phyloP scores from a whole-genome alignment of 64 coral and sea anemone species.

The Trachythela sp. region DNA sequence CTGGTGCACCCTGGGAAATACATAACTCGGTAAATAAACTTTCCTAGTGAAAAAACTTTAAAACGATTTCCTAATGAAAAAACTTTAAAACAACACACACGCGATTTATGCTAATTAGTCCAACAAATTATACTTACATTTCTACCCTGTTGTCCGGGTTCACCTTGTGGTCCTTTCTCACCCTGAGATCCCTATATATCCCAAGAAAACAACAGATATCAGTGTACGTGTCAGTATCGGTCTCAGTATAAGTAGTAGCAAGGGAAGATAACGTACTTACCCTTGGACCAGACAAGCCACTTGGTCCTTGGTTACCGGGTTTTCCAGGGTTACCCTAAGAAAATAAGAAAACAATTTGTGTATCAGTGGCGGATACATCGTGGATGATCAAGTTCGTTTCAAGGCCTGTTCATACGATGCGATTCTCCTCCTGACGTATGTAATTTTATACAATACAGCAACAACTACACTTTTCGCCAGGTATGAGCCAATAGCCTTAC shows the following conservation, averaged over 20 bases:
- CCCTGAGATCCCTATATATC: neutral
- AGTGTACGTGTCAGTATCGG: no score
- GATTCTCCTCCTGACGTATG: no score
- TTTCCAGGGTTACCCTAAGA: neutral
- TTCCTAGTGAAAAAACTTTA: no score
- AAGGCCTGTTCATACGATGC: no score
- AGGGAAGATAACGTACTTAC: neutral
- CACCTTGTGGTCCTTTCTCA: constrained; percentile 9
- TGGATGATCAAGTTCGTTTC: no score
- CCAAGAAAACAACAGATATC: neutral
- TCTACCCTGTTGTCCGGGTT: neutral
- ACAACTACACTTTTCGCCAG: no score
- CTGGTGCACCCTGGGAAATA: constrained; percentile 35
- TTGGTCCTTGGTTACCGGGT: neutral
- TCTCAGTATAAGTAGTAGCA: neutral
- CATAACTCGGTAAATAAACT: no score
- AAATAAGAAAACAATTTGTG: neutral
- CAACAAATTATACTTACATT: neutral
- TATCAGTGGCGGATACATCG: no score
- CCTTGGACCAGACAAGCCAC: neutral
- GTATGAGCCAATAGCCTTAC: no score
- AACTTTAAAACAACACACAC: neutral
- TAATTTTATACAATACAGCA: no score
- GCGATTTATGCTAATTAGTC: neutral
- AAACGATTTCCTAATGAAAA: no score